These are phyloP conservation scores for Hucho hucho DNA, from an alignment of 2,113 vertebrate species.

Conservation along the genomic window DNA sequence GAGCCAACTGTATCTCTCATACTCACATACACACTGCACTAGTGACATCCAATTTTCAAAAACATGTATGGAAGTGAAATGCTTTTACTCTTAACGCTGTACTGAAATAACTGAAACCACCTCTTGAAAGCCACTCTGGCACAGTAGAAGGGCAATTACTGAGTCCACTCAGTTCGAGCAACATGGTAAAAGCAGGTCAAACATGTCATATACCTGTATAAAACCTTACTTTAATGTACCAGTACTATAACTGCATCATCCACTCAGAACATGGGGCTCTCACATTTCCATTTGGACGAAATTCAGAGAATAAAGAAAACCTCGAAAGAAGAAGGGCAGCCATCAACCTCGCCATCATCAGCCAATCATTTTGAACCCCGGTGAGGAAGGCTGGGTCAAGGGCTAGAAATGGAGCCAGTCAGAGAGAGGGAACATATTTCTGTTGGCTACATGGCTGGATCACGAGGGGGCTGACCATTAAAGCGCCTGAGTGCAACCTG, in stretches of 20 bases:
- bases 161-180: not conserved
- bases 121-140: not conserved
- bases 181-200: not conserved
- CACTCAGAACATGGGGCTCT: not conserved
- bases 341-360: slow-evolving; percentile 27
- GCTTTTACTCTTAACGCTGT: too few relatives aligned
- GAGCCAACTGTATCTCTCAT: not conserved
- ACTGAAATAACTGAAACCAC: too few relatives aligned
- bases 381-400: not conserved
- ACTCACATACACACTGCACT: not conserved
- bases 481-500: slow-evolving; percentile 63
- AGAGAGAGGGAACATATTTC: too few relatives aligned
- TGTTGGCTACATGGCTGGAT: slow-evolving; percentile 33
- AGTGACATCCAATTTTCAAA: not conserved
- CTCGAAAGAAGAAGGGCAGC: slow-evolving; percentile 15
- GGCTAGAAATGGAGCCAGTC: not conserved
- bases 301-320: not conserved
- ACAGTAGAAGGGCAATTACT: not conserved
- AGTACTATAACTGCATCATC: not conserved
- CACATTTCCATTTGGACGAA: not conserved
- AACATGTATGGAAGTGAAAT: too few relatives aligned
- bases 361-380: slow-evolving; percentile 31
- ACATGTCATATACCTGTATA: too few relatives aligned
- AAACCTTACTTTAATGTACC: not conserved
- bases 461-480: slow-evolving; percentile 52